Evolutionary conservation across 2,113 vertebrate genomes (phyloP), one percentile per base, ranked within the genome.

Genomic region (Jaculus jaculus): DNA sequence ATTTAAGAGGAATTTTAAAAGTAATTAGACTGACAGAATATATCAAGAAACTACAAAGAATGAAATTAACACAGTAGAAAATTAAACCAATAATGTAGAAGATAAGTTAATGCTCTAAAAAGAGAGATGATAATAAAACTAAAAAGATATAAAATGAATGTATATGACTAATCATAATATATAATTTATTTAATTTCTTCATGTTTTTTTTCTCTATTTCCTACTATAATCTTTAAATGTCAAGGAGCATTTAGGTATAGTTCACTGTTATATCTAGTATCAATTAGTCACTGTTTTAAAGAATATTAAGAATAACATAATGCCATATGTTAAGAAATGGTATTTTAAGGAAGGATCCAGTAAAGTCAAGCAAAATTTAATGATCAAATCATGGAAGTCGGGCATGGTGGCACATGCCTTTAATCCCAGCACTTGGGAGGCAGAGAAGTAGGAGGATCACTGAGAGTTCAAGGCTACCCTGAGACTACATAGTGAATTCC

Each of bases 11-110:
- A 84, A 73, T 58, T 47, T 86, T 91, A 86, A 89, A 83, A 83
- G 37, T 87, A 92, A 83, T 74, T 82, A 89, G 88, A 94, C 51
- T 84, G 30, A 26, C 21, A 81, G 42, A 73, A 77, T 2, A 61
- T 78, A 10, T 82, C 69, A 77, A 74, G 34, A 17, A 83, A 60
- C n/a, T 78, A 23, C 61, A 30, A 73, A 79, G 61, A 79, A 93
- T 71, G 79, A 93, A 93, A 92, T 83, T 78, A 94, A 94, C 63
- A 68, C 12, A 73, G 65, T n/a, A 83, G 65, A 92, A 75, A 86
- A 91, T 86, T 78, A 73, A 69, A 73, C 39, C 21, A 87, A 4
- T 79, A 79, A 39, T 68, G 7, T 79, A 32, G 21, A 60, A 26
- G 17, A 58, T 81, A 92, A n/a, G 60, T 1, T 75, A 91, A 26